Conservation (phyloP, 2,888 invertebrate genomes). For the Stramonita haemastoma region DNA sequence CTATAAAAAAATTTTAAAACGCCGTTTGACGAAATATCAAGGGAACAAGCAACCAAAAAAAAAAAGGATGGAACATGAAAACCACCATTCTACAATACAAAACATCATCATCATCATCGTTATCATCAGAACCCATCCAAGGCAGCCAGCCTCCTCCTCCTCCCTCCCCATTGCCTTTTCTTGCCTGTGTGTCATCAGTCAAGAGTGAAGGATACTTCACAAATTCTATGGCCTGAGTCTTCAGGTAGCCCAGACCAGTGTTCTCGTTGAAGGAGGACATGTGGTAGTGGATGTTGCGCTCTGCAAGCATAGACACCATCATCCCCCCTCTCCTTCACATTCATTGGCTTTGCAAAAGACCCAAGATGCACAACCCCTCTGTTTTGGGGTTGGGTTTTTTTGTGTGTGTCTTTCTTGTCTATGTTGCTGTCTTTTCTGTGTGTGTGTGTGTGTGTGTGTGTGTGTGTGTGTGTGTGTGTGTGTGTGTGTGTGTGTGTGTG, state of each 20-base stretch:
- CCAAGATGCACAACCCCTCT: too few relatives aligned
- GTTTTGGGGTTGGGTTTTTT: too few relatives aligned
- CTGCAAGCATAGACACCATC: constrained; percentile 80
- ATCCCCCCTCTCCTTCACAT: background rate
- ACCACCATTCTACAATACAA: background rate
- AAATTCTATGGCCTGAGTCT: constrained; percentile 97
- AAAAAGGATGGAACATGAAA: background rate
- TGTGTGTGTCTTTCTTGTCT: too few relatives aligned
- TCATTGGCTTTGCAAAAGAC: too few relatives aligned
- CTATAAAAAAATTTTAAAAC: too few relatives aligned
- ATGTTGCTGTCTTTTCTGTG: background rate
- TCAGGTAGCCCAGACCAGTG: constrained; percentile 95
- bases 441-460: background rate
- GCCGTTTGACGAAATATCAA: too few relatives aligned
- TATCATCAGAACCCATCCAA: too few relatives aligned
- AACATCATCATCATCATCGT: too few relatives aligned
- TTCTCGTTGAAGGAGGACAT: constrained; percentile 99
- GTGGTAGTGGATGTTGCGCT: constrained; percentile 96
- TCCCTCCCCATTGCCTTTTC: too few relatives aligned
- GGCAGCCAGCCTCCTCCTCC: too few relatives aligned
- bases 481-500: background rate
- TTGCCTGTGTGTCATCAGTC: too few relatives aligned
- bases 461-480: background rate
- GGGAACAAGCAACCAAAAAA: background rate
- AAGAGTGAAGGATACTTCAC: constrained; percentile 85